Evolutionary conservation across 2,797 vertebrate genomes (phyloP).

Genomic region (Manis crassicaudata): DNA sequence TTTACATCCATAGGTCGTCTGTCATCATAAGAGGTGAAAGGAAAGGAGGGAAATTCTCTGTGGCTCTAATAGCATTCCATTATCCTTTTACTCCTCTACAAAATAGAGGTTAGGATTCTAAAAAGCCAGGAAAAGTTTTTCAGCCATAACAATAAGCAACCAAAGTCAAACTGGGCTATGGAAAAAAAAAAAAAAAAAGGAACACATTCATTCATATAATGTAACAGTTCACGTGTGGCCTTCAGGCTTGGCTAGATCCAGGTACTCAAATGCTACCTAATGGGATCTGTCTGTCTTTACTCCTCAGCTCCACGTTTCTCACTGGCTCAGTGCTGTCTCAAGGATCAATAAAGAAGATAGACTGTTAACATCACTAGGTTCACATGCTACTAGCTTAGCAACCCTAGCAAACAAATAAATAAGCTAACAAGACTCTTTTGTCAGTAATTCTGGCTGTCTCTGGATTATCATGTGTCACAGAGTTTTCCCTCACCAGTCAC

Average conservation of each 20-base stretch:
- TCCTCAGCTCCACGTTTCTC: neutral
- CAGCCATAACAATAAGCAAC: neutral
- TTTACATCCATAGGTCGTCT: neutral
- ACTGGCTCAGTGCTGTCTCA: neutral
- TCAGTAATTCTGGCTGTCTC: neutral
- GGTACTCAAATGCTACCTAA: no score
- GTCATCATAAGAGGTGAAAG: neutral
- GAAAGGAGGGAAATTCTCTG: neutral
- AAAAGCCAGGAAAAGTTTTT: neutral
- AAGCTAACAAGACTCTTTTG: neutral
- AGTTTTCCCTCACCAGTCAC: neutral
- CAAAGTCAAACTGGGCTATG: neutral
- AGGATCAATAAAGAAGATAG: neutral
- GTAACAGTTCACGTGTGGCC: no score
- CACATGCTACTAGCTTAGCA: neutral
- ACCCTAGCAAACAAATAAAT: neutral
- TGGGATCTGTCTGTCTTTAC: neutral
- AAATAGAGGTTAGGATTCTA: neutral
- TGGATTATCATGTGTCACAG: no score
- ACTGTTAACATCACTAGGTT: neutral
- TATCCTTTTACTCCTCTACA: neutral
- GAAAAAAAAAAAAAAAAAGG: no score
- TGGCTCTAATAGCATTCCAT: neutral
- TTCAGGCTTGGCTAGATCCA: no score
- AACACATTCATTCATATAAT: no score